Percentiles rank a stretch among this genome's conserved stretches.
Conservation (phyloP, 1,140 invertebrate genomes). For the Anastatus disparis region DNA sequence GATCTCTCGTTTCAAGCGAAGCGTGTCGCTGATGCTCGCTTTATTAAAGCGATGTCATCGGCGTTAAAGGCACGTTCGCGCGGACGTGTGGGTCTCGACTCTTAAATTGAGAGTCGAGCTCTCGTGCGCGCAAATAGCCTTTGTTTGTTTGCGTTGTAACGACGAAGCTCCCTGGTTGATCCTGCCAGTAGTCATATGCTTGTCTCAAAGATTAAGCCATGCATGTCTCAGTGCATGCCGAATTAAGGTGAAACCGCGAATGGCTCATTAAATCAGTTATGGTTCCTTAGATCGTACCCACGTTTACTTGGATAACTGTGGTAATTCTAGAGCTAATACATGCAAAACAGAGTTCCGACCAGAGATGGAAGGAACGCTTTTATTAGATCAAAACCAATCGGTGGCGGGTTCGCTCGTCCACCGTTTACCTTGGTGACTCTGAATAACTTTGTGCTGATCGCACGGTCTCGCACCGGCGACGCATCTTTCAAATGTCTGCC, state of each 20-base stretch:
- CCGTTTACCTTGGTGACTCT: slow-evolving; percentile 68
- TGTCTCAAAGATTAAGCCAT: slow-evolving; percentile 84
- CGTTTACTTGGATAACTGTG: slow-evolving; percentile 89
- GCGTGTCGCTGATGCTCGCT: too few relatives aligned
- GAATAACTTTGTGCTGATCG: slow-evolving; percentile 63
- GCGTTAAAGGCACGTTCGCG: too few relatives aligned
- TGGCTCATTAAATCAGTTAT: slow-evolving; percentile 83
- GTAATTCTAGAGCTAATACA: slow-evolving; percentile 85
- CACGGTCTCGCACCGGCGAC: slow-evolving; percentile 78
- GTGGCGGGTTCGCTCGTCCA: too few relatives aligned
- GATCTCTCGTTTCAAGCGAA: too few relatives aligned
- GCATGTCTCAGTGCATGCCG: slow-evolving; percentile 80
- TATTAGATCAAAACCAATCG: slow-evolving; percentile 79
- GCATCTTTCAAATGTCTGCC: slow-evolving; percentile 89
- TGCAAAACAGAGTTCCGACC: slow-evolving; percentile 75
- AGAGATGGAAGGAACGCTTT: slow-evolving; percentile 76
- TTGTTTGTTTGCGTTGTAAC: too few relatives aligned
- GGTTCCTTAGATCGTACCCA: slow-evolving; percentile 64
- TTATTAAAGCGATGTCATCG: too few relatives aligned
- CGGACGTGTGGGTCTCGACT: too few relatives aligned
- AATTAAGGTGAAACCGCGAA: slow-evolving; percentile 80
- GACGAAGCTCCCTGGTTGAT: slow-evolving; percentile 70
- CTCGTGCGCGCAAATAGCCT: too few relatives aligned
- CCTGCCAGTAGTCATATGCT: slow-evolving; percentile 81
- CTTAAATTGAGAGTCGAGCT: too few relatives aligned